phyloP scores from a whole-genome alignment of 2,888 invertebrate species.

The Sarcophaga variegata region DNA sequence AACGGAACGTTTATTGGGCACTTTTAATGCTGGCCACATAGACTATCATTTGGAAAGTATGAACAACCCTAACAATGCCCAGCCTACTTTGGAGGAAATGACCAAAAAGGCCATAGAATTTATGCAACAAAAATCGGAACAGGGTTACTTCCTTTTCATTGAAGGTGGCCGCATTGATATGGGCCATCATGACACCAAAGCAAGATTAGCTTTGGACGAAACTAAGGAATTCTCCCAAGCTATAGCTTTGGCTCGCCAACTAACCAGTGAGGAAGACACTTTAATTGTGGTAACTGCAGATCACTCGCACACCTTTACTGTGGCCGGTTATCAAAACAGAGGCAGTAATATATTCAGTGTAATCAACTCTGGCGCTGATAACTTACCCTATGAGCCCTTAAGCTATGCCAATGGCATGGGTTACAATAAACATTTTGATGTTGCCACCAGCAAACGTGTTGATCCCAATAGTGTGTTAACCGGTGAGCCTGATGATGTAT shows the following conservation, averaged over 20 bases:
- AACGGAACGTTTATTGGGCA: slow-evolving; percentile 85
- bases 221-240: slow-evolving; percentile 88
- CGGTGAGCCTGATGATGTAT: slow-evolving; percentile 76
- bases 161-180: slow-evolving; percentile 84
- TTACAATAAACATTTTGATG: slow-evolving; percentile 80
- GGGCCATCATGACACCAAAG: slow-evolving; percentile 78
- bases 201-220: slow-evolving; percentile 79
- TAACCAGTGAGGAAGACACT: slow-evolving; percentile 87
- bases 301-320: slow-evolving; percentile 90
- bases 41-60: slow-evolving; percentile 86
- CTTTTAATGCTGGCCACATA: slow-evolving; percentile 87
- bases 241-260: slow-evolving; percentile 84
- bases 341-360: slow-evolving; percentile 77
- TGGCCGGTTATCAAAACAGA: slow-evolving; percentile 85
- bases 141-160: slow-evolving; percentile 91
- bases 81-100: slow-evolving; percentile 90
- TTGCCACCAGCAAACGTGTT: slow-evolving; percentile 72
- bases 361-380: slow-evolving; percentile 80
- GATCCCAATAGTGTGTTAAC: slow-evolving; percentile 73
- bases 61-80: slow-evolving; percentile 79
- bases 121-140: slow-evolving; percentile 83
- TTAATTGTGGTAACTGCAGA: slow-evolving; percentile 91
- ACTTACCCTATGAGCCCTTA: slow-evolving; percentile 85
- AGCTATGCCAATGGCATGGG: slow-evolving; percentile 90
- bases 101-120: slow-evolving; percentile 88